These are phyloP conservation scores for Eupeodes latifasciatus DNA, from an alignment of 2,888 invertebrate species.

Conservation along the genomic window DNA sequence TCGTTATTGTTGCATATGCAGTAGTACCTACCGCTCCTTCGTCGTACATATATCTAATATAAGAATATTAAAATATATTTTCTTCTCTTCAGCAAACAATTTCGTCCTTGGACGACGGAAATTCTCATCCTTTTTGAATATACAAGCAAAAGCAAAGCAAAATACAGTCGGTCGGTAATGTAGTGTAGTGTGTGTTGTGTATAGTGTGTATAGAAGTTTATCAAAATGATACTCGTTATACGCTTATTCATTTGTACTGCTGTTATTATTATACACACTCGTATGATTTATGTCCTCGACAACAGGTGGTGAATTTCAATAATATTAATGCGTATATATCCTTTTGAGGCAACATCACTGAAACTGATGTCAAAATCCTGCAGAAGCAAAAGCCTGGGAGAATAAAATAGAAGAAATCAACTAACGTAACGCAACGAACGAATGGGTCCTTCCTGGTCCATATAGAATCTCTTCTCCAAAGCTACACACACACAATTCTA, in stretches of 20 bases:
- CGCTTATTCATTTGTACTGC: conserved; percentile 65
- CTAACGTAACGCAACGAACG: background rate
- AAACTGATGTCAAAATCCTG: background rate
- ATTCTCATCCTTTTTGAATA: conserved; percentile 9
- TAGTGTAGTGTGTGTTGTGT: too few species aligned
- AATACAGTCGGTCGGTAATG: background rate
- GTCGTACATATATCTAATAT: background rate
- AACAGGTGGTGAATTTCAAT: conserved; percentile 77
- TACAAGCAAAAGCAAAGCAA: background rate
- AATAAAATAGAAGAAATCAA: conserved; percentile 14
- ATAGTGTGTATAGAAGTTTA: conserved; percentile 13
- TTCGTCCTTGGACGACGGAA: conserved; percentile 53
- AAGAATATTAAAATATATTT: conserved; percentile 70
- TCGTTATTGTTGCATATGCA: conserved; percentile 53
- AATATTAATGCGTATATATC: conserved; percentile 71
- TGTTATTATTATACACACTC: conserved; percentile 46
- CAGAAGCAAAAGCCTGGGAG: background rate
- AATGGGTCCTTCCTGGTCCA: background rate
- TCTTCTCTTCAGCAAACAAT: conserved; percentile 55
- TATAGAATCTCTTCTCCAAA: background rate
- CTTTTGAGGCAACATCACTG: conserved; percentile 35
- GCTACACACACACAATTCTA: background rate
- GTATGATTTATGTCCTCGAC: conserved; percentile 73
- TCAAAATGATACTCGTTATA: conserved; percentile 61
- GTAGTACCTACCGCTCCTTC: background rate